Evolutionary conservation across 2,888 invertebrate genomes (phyloP).

Genomic region (Phengaris alcon): DNA sequence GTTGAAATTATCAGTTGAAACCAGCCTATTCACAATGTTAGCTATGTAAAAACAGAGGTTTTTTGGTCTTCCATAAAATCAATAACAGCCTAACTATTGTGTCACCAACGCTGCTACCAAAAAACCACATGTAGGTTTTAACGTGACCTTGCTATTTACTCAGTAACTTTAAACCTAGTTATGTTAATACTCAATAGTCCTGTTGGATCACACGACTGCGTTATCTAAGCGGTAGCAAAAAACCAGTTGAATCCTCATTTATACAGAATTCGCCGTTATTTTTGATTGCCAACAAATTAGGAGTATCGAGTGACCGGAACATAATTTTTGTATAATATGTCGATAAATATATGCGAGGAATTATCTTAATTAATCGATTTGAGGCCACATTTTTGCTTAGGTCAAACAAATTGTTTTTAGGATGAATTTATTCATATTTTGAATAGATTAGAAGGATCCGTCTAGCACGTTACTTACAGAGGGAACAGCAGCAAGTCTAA

Average conservation of each 20-base stretch:
- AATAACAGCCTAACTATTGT: no score
- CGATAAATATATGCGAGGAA: constrained; percentile 9
- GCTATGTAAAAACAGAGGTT: no score
- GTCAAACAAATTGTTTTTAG: not conserved
- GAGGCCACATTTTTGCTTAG: not conserved
- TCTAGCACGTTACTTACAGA: no score
- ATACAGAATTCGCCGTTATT: not conserved
- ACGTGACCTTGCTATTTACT: no score
- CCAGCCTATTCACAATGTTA: no score
- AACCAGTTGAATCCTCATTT: constrained; percentile 11
- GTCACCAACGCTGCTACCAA: no score
- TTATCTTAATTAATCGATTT: not conserved
- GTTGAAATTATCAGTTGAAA: no score
- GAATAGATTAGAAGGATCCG: not conserved
- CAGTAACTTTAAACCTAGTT: no score
- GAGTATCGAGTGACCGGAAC: not conserved
- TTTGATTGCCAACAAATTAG: constrained; percentile 8
- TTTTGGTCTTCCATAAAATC: no score
- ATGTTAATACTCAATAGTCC: not conserved
- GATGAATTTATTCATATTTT: not conserved
- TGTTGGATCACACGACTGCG: not conserved
- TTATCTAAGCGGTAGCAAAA: constrained; percentile 20
- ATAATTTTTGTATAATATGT: constrained; percentile 12
- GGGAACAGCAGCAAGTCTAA: no score
- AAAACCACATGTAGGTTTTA: no score